Conservation (phyloP, 2,797 vertebrate species). For the Arnoldichthys spilopterus region DNA sequence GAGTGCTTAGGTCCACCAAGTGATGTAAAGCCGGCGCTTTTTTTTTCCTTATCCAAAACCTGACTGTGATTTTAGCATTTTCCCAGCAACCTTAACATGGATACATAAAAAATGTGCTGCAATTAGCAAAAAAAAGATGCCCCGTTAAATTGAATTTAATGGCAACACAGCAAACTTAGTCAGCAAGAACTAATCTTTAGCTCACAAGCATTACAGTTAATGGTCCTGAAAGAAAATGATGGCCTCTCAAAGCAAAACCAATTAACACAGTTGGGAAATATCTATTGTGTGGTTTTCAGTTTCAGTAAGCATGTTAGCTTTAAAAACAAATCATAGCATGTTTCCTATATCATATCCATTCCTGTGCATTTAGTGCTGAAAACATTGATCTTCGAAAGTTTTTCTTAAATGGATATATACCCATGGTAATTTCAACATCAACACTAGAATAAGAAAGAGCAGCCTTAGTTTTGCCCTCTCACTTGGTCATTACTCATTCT, state of each 20-base stretch:
- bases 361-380: background rate
- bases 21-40: constrained; percentile 27
- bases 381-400: background rate
- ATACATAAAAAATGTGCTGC: constrained; percentile 63
- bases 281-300: constrained; percentile 76
- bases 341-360: background rate
- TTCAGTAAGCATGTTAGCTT: constrained; percentile 62
- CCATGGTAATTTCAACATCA: background rate
- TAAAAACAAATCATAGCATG: background rate
- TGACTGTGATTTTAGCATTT: constrained; percentile 37
- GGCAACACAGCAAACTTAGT: constrained; percentile 78
- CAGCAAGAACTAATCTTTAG: constrained; percentile 76
- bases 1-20: constrained; percentile 38
- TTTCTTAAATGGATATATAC: background rate
- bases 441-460: background rate
- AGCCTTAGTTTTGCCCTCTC: background rate
- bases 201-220: constrained; percentile 79
- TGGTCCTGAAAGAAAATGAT: constrained; percentile 83
- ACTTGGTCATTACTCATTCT: constrained; percentile 30
- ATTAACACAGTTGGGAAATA: constrained; percentile 78
- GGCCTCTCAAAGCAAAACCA: constrained; percentile 82
- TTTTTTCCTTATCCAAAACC: constrained; percentile 14
- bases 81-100: constrained; percentile 61
- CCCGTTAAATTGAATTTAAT: constrained; percentile 81
- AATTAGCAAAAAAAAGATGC: constrained; percentile 77